Evolutionary conservation across 2,797 vertebrate species (phyloP), one percentile per base, ranked within the genome.

Genomic region (Acestrorhynchus altus): DNA sequence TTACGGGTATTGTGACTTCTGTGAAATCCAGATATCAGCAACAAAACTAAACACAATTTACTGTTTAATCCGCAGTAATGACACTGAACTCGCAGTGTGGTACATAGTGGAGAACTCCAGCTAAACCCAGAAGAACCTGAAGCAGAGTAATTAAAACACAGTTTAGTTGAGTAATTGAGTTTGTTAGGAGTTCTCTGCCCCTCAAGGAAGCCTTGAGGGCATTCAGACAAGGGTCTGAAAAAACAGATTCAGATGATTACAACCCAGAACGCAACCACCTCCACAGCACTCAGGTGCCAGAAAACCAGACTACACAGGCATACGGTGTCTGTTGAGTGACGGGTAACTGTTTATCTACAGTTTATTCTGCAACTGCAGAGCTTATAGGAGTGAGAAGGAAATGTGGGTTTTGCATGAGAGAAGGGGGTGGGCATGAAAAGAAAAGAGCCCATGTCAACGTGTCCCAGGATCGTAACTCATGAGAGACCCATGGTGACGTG

Each of bases 31-130:
- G 40, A 66, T 44, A 54, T 4, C 26, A 68, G 60, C 39, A 63
- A 35, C 56, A 74, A 63, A 65, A 72, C 18, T 11, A 76, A 66
- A 56, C 49, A 54, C 35, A 74, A 44, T 67, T 20, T 12, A 47
- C 47, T 40, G 26, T 16, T 94, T 59, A 65, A 60, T 63, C 57
- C 20, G 16, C 16, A 12, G 16, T 40, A 49, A 61, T 31, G 40
- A 61, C 28, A 3, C 59, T 31, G 24, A 42, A 56, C 26, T 54
- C 65, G 66, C 57, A 49, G 26, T 35, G 72, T 46, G 69, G 65
- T 66, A 69, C 61, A 64, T 31, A 66, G 31, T 67, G 39, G 44
- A 70, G 42, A 24, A 26, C 22, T 68, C 22, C 10, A 46, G 20
- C 52, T 60, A 52, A 40, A 76, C 26, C 10, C 31, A 35, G 20